Conservation (phyloP, 1,140 invertebrate genomes). For the Zaprionus ghesquierei region DNA sequence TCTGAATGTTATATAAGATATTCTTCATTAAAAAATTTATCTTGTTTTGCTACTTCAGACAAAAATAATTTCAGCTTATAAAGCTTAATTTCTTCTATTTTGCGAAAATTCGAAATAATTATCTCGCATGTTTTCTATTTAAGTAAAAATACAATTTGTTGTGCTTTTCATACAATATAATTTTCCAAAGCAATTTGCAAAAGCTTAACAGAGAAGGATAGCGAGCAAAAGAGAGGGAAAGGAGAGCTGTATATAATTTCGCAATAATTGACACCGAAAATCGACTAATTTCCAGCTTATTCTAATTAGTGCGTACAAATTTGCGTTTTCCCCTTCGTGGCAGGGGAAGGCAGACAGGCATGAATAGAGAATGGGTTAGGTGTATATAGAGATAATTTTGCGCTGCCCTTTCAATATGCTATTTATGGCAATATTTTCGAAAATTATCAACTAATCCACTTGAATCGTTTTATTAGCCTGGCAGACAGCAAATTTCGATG, state of each 20-base stretch:
- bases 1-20: too few species aligned
- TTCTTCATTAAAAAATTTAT: too few species aligned
- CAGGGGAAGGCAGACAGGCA: background rate
- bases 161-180: background rate
- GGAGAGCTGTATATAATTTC: background rate
- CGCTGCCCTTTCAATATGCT: slow-evolving; percentile 46
- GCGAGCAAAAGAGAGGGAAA: background rate
- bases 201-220: background rate
- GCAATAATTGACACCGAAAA: slow-evolving; percentile 5
- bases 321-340: slow-evolving; percentile 24
- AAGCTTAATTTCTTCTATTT: background rate
- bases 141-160: background rate
- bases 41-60: too few species aligned
- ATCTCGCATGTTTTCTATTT: background rate
- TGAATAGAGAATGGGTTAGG: background rate
- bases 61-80: too few species aligned
- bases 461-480: slow-evolving; percentile 22
- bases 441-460: slow-evolving; percentile 56
- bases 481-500: slow-evolving; percentile 42
- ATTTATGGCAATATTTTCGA: slow-evolving; percentile 28
- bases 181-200: background rate
- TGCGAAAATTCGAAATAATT: background rate
- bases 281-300: slow-evolving; percentile 46
- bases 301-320: slow-evolving; percentile 42
- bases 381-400: slow-evolving; percentile 25